Conservation (phyloP, 1,140 invertebrate species). For the Protaetia brevitarsis region DNA sequence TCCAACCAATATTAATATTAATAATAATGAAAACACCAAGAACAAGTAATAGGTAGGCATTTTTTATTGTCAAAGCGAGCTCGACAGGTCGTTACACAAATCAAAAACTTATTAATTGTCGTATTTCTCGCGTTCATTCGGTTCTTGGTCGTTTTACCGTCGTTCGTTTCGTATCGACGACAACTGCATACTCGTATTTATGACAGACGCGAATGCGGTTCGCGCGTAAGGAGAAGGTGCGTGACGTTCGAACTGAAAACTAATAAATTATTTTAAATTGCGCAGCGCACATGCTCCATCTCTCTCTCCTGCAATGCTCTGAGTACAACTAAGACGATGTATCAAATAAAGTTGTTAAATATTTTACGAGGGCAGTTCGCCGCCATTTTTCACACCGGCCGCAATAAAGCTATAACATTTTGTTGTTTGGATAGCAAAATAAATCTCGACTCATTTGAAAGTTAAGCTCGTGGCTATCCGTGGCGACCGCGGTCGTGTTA, state of each 20-base stretch:
- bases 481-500: too few species aligned
- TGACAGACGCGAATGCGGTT: background rate
- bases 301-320: background rate
- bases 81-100: background rate
- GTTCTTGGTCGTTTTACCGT: background rate
- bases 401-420: constrained; percentile 7
- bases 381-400: background rate
- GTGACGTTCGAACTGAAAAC: constrained; percentile 1
- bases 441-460: too few species aligned
- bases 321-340: background rate
- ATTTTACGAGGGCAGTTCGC: constrained; percentile 1
- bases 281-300: background rate
- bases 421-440: background rate
- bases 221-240: background rate
- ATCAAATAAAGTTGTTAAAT: constrained; percentile 13
- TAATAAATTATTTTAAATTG: constrained; percentile 18
- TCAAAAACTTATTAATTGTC: constrained; percentile 18
- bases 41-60: background rate
- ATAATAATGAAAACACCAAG: background rate
- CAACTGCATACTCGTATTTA: background rate
- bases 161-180: background rate
- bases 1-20: background rate
- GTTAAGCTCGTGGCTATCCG: too few species aligned
- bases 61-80: background rate
- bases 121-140: background rate